phyloP scores from a whole-genome alignment of 2,888 invertebrate species.

The Cantharis rufa region DNA sequence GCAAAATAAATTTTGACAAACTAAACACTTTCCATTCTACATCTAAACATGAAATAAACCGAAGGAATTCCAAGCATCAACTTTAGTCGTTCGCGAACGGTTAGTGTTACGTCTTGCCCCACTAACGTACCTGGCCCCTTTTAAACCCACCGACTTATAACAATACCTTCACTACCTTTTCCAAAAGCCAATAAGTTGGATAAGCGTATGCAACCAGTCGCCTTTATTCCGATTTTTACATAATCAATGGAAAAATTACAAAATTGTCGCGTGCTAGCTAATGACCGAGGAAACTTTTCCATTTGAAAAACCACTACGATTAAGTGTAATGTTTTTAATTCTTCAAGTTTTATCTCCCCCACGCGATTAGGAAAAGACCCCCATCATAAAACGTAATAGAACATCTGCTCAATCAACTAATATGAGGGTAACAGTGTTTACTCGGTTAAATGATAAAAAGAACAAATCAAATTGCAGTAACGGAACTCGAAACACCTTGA shows the following conservation, averaged over 20 bases:
- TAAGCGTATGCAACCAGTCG: slow-evolving; percentile 18
- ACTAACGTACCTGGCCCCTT: slow-evolving; percentile 45
- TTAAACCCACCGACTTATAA: slow-evolving; percentile 18
- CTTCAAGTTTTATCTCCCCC: not conserved
- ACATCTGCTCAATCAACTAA: not conserved
- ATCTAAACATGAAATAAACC: slow-evolving; percentile 44
- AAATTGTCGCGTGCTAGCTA: not conserved
- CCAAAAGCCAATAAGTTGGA: slow-evolving; percentile 13
- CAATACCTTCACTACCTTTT: slow-evolving; percentile 21
- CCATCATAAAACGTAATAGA: not conserved
- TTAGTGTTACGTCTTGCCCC: slow-evolving; percentile 44
- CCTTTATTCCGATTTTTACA: not conserved
- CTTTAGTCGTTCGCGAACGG: slow-evolving; percentile 45
- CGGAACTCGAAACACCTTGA: not conserved
- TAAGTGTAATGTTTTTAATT: not conserved
- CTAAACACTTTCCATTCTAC: slow-evolving; percentile 32
- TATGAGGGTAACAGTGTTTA: not conserved
- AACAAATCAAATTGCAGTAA: not conserved
- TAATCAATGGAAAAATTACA: not conserved
- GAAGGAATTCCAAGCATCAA: slow-evolving; percentile 47
- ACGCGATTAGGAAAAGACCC: not conserved
- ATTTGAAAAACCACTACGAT: not conserved
- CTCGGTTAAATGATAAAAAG: not conserved
- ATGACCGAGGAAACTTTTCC: not conserved
- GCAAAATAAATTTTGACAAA: slow-evolving; percentile 5